Evolutionary conservation across 2,797 vertebrate species (phyloP).

Genomic region (Coregonus suidteri): DNA sequence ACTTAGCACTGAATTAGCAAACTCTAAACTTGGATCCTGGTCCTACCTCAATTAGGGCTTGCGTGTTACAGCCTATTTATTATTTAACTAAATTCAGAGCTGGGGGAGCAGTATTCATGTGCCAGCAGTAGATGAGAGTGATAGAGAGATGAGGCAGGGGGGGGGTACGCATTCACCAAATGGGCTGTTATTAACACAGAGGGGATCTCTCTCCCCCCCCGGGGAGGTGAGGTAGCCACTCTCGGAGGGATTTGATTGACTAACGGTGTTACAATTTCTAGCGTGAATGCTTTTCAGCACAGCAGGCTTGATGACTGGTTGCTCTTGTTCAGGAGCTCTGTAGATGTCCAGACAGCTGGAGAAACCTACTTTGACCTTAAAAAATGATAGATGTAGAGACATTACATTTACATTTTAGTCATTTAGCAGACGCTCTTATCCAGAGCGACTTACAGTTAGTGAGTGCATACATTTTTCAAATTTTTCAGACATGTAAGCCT

Average conservation of each 20-base stretch:
- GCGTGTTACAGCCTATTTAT: conserved; percentile 46
- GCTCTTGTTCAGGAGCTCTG: not conserved
- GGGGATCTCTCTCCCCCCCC: not conserved
- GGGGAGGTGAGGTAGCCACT: conserved; percentile 20
- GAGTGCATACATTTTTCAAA: too few species aligned
- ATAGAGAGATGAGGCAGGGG: conserved; percentile 3
- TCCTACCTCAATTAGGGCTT: conserved; percentile 45
- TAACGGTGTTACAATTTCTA: not conserved
- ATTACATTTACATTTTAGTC: too few species aligned
- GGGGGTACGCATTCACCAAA: conserved; percentile 15
- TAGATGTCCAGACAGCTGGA: conserved; percentile 33
- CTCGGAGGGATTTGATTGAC: not conserved
- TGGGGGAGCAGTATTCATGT: conserved; percentile 12
- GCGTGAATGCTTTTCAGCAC: conserved; percentile 14
- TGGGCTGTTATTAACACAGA: conserved; percentile 7
- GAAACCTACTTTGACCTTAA: too few species aligned
- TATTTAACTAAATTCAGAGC: conserved; percentile 46
- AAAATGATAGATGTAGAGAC: too few species aligned
- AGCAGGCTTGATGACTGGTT: conserved; percentile 37
- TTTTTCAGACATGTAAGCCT: too few species aligned
- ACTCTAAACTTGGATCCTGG: not conserved
- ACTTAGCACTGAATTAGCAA: not conserved
- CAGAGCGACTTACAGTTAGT: too few species aligned
- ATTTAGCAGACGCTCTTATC: too few species aligned
- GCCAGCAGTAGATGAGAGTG: conserved; percentile 23